Evolutionary conservation across 2,113 vertebrate genomes (phyloP).

Genomic region (Plestiodon gilberti): DNA sequence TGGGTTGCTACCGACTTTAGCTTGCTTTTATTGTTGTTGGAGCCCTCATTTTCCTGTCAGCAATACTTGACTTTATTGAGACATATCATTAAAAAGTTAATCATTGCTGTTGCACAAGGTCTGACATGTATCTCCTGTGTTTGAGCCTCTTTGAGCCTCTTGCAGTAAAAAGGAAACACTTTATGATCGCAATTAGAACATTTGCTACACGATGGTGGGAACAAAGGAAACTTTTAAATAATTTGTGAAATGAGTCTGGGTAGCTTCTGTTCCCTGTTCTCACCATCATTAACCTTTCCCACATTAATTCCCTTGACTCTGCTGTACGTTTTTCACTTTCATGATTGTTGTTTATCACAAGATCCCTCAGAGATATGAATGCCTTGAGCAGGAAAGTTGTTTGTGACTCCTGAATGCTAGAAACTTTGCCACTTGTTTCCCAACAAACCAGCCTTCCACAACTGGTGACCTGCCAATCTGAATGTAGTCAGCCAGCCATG

Average conservation of each 20-base stretch:
- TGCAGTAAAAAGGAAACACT: conserved; percentile 23
- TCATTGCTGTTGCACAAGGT: conserved; percentile 24
- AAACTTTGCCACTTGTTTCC: neutral
- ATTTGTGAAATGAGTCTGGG: neutral
- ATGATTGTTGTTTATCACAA: neutral
- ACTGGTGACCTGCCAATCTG: neutral
- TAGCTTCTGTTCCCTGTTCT: neutral
- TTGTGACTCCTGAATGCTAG: neutral
- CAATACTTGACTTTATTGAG: conserved; percentile 28
- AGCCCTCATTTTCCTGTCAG: conserved; percentile 36
- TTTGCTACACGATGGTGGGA: neutral
- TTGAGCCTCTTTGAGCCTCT: conserved; percentile 24
- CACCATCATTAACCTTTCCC: neutral
- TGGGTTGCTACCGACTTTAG: conserved; percentile 18
- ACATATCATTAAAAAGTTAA: conserved; percentile 52
- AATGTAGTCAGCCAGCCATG: neutral
- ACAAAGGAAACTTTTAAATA: neutral
- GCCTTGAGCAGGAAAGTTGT: neutral
- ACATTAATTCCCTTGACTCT: neutral
- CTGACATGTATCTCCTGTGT: conserved; percentile 40
- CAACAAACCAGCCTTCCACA: neutral
- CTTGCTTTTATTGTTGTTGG: conserved; percentile 15
- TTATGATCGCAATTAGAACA: conserved; percentile 12
- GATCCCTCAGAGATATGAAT: neutral
- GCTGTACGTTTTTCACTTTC: neutral